Base-by-base conservation (phyloP, 2,888 invertebrate species). In the Leucophora obtusa region DNA sequence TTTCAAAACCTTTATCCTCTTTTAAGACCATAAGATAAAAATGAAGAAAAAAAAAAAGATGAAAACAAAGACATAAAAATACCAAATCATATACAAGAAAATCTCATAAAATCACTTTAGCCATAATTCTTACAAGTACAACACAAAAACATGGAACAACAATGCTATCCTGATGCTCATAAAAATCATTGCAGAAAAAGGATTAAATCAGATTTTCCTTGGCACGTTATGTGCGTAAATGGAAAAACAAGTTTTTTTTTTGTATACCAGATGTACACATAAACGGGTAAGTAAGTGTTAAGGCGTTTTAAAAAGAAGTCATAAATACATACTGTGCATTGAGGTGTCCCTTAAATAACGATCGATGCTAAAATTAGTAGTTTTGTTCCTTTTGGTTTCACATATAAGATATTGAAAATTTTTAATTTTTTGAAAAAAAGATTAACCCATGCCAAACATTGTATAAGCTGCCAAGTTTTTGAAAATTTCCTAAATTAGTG, bases 91-190 rank as follows among this genome's bases (percentile, higher is more conserved):
- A 54, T 53, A 66, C 54, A 66, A 56, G 66, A 38, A 66, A 66
- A 66, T 66, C 66, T 66, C 66, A 66, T 66, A 66, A 66, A 66
- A 54, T 66, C 66, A 66, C 66, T 38, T 66, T 43, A 66, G 66
- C 66, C 66, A 66, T 66, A 66, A 66, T 66, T 66, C 54, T 21
- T 56, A 43, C 54, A 56, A 54, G 43, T 47, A 47, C 43, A 47
- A 47, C 43, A n/a, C 43, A n/a, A n/a, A n/a, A 47, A n/a, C 43
- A 47, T n/a, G 43, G 6, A 47, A 47, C 2, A 47, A 47, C 43
- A 47, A 47, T 47, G 6, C 43, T 47, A 47, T 47, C n/a, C 43
- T 47, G 43, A 47, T n/a, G 43, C 43, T 47, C 43, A 47, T 47
- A 47, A 47, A 43, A 47, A 47, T 47, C 43, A 47, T 47, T 47